Percentiles rank a stretch among this genome's conserved stretches.
Conservation (phyloP, 23 tunicate genomes). For the Diplosoma virens region DNA sequence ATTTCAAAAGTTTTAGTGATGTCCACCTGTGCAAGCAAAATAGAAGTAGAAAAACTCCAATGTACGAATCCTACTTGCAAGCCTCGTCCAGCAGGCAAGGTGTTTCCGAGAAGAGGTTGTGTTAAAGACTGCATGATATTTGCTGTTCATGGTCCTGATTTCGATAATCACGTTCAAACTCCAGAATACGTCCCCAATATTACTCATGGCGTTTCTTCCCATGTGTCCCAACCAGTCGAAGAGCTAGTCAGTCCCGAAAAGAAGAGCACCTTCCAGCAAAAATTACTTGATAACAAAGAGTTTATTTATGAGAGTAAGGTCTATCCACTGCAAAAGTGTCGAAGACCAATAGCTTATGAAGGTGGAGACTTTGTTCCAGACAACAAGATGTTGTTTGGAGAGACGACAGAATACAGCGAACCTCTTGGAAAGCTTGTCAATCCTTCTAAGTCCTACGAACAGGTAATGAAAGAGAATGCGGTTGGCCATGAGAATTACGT, state of each 20-base stretch:
- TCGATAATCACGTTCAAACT: neutral
- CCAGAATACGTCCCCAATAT: constrained; percentile 6
- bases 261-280: constrained; percentile 39
- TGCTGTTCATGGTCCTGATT: neutral
- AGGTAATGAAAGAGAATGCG: constrained; percentile 53
- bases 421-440: constrained; percentile 64
- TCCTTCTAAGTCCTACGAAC: constrained; percentile 52
- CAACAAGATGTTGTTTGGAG: constrained; percentile 31
- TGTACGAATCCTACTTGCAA: neutral
- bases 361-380: constrained; percentile 12
- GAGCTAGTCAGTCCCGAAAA: constrained; percentile 38
- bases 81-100: constrained; percentile 48
- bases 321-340: constrained; percentile 29
- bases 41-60: neutral
- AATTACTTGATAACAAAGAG: constrained; percentile 31
- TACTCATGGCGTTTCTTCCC: constrained; percentile 34
- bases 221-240: constrained; percentile 20
- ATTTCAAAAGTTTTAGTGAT: too few relatives aligned
- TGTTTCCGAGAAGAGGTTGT: constrained; percentile 58
- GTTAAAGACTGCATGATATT: constrained; percentile 51
- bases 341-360: neutral
- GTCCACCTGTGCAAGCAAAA: too few relatives aligned
- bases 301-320: constrained; percentile 23
- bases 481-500: constrained; percentile 72
- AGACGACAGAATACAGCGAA: constrained; percentile 19